Conservation (phyloP, 1,140 invertebrate genomes). For the Parasteatoda tepidariorum region DNA sequence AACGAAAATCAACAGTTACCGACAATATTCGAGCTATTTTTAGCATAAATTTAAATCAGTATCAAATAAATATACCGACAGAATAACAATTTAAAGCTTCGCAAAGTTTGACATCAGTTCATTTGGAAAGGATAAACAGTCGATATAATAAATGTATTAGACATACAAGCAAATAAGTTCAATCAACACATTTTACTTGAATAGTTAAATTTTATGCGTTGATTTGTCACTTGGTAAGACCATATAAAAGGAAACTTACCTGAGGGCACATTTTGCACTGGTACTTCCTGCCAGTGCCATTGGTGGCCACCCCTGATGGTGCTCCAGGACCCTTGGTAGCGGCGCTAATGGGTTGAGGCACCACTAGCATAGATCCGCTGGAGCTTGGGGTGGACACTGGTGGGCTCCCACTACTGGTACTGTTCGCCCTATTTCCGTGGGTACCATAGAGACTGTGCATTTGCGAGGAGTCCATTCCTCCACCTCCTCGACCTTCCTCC, state of each 20-base stretch:
- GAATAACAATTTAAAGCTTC: too few relatives aligned
- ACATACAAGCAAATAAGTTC: too few relatives aligned
- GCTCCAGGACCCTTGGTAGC: slow-evolving; percentile 70
- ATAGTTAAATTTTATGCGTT: too few relatives aligned
- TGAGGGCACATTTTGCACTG: slow-evolving; percentile 99
- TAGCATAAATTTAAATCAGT: too few relatives aligned
- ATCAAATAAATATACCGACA: too few relatives aligned
- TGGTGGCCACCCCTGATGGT: slow-evolving; percentile 59
- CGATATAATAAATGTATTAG: too few relatives aligned
- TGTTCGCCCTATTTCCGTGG: slow-evolving; percentile 63
- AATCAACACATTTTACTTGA: too few relatives aligned
- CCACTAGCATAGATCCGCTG: slow-evolving; percentile 79
- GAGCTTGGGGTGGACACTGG: slow-evolving; percentile 65
- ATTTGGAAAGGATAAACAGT: too few relatives aligned
- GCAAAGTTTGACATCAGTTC: too few relatives aligned
- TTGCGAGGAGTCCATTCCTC: slow-evolving; percentile 63
- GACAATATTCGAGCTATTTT: too few relatives aligned
- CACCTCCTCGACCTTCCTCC: slow-evolving; percentile 55
- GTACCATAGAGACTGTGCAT: slow-evolving; percentile 63
- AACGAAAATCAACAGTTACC: too few relatives aligned
- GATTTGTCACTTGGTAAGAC: too few relatives aligned
- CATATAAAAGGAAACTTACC: slow-evolving; percentile 77
- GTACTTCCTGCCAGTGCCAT: slow-evolving; percentile 76
- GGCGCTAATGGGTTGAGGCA: slow-evolving; percentile 90
- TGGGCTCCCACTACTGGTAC: slow-evolving; percentile 63